Evolutionary conservation across 2,888 invertebrate genomes (phyloP).

Genomic region (Ferrisia virgata): DNA sequence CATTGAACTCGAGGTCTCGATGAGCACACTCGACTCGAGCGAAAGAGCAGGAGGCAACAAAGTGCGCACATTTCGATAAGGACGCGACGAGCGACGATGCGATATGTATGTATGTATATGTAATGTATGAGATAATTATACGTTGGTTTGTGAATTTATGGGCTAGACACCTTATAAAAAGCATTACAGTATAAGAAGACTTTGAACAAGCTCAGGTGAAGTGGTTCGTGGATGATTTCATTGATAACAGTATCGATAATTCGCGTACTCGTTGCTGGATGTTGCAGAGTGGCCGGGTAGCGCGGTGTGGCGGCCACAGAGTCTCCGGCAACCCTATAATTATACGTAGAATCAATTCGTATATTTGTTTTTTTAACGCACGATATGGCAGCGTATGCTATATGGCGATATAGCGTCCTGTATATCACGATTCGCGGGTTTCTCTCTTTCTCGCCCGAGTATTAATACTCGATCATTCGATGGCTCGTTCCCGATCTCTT

Average conservation of each 20-base stretch:
- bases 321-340: not conserved
- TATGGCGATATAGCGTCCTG: not conserved
- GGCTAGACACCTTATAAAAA: conserved; percentile 6
- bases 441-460: not conserved
- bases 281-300: not conserved
- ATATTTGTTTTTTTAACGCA: not conserved
- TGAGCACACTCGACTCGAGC: not conserved
- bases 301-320: not conserved
- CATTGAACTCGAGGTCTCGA: conserved; percentile 9
- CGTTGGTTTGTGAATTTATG: conserved; percentile 6
- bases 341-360: conserved; percentile 13
- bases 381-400: not conserved
- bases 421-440: not conserved
- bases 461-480: no score
- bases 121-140: not conserved
- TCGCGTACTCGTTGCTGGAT: not conserved
- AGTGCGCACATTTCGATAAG: not conserved
- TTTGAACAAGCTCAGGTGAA: not conserved
- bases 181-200: no score
- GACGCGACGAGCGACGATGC: not conserved
- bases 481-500: not conserved
- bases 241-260: conserved; percentile 9
- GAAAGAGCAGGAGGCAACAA: not conserved
- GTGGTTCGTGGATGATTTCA: conserved; percentile 9
- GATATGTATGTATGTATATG: not conserved